Evolutionary conservation across 1,140 invertebrate species (phyloP).

Genomic region (Drosophila rhopaloa): DNA sequence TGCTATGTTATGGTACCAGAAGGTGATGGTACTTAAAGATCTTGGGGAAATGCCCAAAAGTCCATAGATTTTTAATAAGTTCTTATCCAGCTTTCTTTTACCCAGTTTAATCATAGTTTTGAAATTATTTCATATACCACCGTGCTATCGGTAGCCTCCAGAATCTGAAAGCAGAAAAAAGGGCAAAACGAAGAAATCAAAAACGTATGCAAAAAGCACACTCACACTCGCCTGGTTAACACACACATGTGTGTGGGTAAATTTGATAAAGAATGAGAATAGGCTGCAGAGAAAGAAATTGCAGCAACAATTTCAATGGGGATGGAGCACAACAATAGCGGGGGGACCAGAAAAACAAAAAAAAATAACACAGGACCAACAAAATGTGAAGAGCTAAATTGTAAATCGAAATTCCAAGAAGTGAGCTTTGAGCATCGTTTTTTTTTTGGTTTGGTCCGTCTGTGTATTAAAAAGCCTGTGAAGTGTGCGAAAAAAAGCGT

Average conservation of each 20-base stretch:
- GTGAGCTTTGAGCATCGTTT: conserved; percentile 62
- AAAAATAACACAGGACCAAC: conserved; percentile 34
- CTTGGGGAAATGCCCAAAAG: no score
- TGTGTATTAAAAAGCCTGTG: conserved; percentile 14
- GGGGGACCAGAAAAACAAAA: conserved; percentile 34
- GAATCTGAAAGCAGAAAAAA: conserved; percentile 46
- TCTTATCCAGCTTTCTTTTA: background rate
- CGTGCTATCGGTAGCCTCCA: conserved; percentile 43
- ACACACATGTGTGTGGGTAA: conserved; percentile 27
- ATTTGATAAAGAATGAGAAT: conserved; percentile 76
- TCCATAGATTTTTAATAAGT: no score
- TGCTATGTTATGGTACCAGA: no score
- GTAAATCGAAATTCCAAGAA: conserved; percentile 83
- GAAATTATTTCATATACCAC: conserved; percentile 44
- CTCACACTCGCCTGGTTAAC: conserved; percentile 2
- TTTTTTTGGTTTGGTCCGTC: conserved; percentile 32
- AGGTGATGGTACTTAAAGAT: no score
- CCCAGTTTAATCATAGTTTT: conserved; percentile 14
- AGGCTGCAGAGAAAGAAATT: conserved; percentile 68
- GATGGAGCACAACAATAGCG: conserved; percentile 69
- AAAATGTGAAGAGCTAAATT: conserved; percentile 75
- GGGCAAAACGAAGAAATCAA: conserved; percentile 57
- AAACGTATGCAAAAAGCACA: conserved; percentile 68
- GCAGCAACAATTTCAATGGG: conserved; percentile 77
- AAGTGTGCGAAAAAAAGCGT: conserved; percentile 60